Evolutionary conservation across 2,113 vertebrate genomes (phyloP).

Genomic region (Melanostigma gelatinosum): DNA sequence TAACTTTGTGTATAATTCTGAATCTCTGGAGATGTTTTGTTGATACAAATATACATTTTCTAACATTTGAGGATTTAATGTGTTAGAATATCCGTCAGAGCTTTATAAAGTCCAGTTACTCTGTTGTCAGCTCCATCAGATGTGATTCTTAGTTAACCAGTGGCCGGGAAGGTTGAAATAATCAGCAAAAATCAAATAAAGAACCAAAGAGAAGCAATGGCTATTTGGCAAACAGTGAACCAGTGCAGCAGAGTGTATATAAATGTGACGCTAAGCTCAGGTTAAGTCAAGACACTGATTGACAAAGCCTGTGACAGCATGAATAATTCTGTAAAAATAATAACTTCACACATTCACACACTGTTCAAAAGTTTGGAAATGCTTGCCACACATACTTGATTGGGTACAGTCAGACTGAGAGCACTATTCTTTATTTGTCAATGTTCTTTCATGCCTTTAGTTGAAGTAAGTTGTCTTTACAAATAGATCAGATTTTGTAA

Average conservation of each 20-base stretch:
- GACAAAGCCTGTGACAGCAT: not conserved
- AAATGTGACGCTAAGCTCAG: conserved; percentile 1
- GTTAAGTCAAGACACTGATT: not conserved
- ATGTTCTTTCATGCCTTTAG: too few relatives aligned
- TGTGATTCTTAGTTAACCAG: conserved; percentile 2
- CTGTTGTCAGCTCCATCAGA: not conserved
- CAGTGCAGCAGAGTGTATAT: conserved; percentile 26
- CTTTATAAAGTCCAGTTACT: conserved; percentile 8
- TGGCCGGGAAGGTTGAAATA: not conserved
- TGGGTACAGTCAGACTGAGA: too few relatives aligned
- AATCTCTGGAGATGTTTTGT: not conserved
- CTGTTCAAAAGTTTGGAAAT: too few relatives aligned
- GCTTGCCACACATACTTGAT: too few relatives aligned
- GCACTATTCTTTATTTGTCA: too few relatives aligned
- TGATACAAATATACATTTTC: not conserved
- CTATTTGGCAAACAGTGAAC: conserved; percentile 29
- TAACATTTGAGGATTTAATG: not conserved
- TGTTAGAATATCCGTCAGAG: not conserved
- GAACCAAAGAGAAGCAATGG: not conserved
- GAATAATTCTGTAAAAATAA: not conserved
- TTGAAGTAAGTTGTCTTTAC: too few relatives aligned
- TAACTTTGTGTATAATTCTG: not conserved
- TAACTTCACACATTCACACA: not conserved
- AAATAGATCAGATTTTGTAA: too few relatives aligned
- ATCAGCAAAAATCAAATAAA: not conserved